Base-by-base conservation (phyloP, 2,888 invertebrate genomes). In the Parthenolecanium corni region DNA sequence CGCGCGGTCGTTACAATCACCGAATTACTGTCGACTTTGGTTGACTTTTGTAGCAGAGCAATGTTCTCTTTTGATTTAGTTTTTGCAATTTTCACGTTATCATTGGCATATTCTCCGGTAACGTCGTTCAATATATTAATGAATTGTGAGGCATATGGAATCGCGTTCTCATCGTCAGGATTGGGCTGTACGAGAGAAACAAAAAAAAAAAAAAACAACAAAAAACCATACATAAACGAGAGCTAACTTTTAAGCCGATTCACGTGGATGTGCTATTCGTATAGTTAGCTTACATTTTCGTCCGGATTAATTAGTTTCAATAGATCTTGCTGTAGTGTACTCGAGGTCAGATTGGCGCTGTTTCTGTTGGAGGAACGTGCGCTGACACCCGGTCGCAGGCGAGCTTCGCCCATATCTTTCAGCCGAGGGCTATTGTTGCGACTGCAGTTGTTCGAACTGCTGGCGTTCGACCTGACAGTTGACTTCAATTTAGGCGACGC, bases 301-400 rank as follows among this genome's bases (percentile, higher is more conserved):
- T 89, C 89, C 0, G 89, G 89, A 74, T 88, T 87, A 70, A 92
- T 92, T 24, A 92, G 77, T 52, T 88, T 83, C 78, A 91, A 84
- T 21, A 89, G 76, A 72, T 93, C 92, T 73, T 92, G 90, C 76
- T 91, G 85, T 25, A 86, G 76, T 21, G 83, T 84, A 68, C 79
- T 82, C 31, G 69, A 70, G 11, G 70, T 76, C 46, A 81, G 72
- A 71, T 81, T 80, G 12, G 81, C 80, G 65, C 81, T 82, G 70
- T 81, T 81, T 54, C 82, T 72, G 68, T 81, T 80, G 2, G 77
- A 76, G 62, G 73, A 62, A 20, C 66, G 66, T 12, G 67, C 65
- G 23, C 69, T 67, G 12, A 68, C 68, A 12, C 67, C 68, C 0
- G 78, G 76, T 51, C 79, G 71, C n/a, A 80, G 70, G 68, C 79